These are phyloP conservation scores for Chirona hameri DNA, from an alignment of 2,888 invertebrate species.

Conservation along the genomic window DNA sequence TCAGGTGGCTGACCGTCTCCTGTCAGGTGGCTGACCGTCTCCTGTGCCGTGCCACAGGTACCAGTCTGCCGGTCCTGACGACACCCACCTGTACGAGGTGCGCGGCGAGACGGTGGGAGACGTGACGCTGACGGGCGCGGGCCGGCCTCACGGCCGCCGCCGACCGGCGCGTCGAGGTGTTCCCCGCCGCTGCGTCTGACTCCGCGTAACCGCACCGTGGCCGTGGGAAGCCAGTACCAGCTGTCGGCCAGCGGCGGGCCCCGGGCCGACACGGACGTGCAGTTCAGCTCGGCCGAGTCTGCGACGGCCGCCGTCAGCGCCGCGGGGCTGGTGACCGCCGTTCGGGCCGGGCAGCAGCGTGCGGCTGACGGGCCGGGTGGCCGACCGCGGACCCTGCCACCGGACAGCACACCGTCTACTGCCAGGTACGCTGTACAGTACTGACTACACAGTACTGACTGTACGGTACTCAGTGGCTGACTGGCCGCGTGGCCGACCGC, in stretches of 20 bases:
- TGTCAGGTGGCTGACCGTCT: no score
- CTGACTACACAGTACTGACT: background rate
- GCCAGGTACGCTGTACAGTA: no score
- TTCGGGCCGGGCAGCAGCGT: background rate
- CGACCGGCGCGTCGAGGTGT: background rate
- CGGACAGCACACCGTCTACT: background rate
- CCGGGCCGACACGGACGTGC: background rate
- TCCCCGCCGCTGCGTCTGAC: background rate
- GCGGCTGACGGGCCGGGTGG: background rate
- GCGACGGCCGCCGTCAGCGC: background rate
- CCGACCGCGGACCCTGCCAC: background rate
- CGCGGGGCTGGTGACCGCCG: conserved; percentile 12
- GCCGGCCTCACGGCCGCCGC: background rate
- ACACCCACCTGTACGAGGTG: conserved; percentile 10
- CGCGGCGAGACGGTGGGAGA: conserved; percentile 12
- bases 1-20: no score
- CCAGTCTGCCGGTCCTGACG: background rate
- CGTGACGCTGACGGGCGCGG: conserved; percentile 3
- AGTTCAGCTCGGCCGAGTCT: background rate
- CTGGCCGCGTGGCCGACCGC: background rate
- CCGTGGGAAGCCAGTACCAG: background rate
- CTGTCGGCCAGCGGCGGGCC: conserved; percentile 1
- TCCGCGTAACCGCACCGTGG: background rate
- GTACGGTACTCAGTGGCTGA: background rate
- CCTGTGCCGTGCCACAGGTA: no score